Evolutionary conservation across 53 echinoderm and acorn worm species (phyloP), one percentile per base, ranked within the genome.

Genomic region (Temnopleurus reevesii): DNA sequence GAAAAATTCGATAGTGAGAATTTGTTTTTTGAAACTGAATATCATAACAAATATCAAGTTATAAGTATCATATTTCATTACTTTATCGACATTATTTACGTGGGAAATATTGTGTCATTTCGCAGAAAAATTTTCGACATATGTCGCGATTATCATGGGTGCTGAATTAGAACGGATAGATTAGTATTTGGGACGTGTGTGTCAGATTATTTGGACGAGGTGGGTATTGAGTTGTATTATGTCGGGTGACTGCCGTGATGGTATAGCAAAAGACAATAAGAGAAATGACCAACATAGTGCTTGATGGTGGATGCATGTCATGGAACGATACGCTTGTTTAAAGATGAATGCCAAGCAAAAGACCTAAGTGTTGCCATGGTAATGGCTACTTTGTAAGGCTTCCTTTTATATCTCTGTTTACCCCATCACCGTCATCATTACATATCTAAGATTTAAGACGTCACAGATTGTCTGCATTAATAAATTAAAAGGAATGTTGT

Each of bases 251-350:
- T 8, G 7, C 36, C 71, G 71, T 21, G 71, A 71, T 27, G n/a
- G 8, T 9, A 19, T 38, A 21, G 41, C 36, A 71, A 71, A 71
- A 41, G 41, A 41, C 0, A 71, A 23, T 8, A 24, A 56, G 7
- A 56, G n/a, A 41, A 71, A 71, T 71, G 41, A 41, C n/a, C 71
- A 71, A 38, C 71, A 41, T 34, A 10, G 1, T 41, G 38, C 71
- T 21, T 1, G 8, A n/a, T n/a, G 4, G 12, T 65, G 19, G 65
- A 34, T 18, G 24, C 3, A 15, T n/a, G 56, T 23, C 71, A 71
- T 41, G 71, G 19, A 19, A 71, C 38, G 71, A 71, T 71, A 27
- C 71, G 43, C 71, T 38, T 71, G 71, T 71, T 71, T 71, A 71
- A 71, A 18, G 41, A 71, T 41, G 71, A 21, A 43, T 38, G 21